phyloP scores from a whole-genome alignment of 2,888 invertebrate genomes.

The Alloplasta piceator region DNA sequence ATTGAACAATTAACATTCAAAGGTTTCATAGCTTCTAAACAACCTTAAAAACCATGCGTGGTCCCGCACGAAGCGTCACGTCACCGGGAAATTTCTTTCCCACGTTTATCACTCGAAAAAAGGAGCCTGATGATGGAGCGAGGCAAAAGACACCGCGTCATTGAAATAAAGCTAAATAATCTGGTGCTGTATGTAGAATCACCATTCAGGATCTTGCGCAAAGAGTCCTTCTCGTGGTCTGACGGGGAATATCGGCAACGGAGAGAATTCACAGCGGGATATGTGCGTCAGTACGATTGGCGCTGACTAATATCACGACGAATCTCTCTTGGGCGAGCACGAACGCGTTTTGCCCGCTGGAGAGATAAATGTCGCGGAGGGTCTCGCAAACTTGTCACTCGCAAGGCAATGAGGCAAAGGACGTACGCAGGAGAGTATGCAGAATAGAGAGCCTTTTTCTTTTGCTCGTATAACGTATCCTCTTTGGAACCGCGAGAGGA shows the following conservation, averaged over 20 bases:
- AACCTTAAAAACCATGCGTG: no score
- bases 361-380: conserved; percentile 52
- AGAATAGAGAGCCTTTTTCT: conserved; percentile 32
- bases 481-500: neutral
- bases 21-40: no score
- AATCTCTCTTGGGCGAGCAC: conserved; percentile 31
- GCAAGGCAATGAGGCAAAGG: conserved; percentile 9
- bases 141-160: conserved; percentile 37
- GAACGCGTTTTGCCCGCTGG: conserved; percentile 36
- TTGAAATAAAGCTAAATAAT: conserved; percentile 48
- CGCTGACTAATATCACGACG: conserved; percentile 58
- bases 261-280: conserved; percentile 42
- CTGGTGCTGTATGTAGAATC: conserved; percentile 31
- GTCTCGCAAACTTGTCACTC: conserved; percentile 57
- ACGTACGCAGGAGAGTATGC: conserved; percentile 11
- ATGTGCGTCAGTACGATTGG: conserved; percentile 58
- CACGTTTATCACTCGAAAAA: conserved; percentile 56
- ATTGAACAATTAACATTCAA: no score
- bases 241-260: no score
- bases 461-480: conserved; percentile 5
- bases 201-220: conserved; percentile 28
- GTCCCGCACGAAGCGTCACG: no score
- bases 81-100: conserved; percentile 58
- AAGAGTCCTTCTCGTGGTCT: conserved; percentile 53
- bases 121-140: conserved; percentile 32